Conservation (phyloP, 2,888 invertebrate genomes). For the Pollenia angustigena region DNA sequence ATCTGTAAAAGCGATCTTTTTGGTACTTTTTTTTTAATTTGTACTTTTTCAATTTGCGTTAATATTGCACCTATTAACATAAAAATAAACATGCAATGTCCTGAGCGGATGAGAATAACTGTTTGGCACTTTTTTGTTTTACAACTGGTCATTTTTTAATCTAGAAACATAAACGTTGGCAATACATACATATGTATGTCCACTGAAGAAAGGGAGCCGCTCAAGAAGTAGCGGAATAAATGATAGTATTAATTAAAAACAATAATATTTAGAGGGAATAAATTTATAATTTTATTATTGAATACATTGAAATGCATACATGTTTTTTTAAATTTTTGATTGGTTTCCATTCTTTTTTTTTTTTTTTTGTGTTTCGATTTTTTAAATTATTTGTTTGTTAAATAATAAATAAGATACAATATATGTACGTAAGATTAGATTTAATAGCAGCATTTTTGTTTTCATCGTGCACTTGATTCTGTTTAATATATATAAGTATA, state of each 20-base stretch:
- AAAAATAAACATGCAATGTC: no score
- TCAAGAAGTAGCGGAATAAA: no score
- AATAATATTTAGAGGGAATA: conserved; percentile 70
- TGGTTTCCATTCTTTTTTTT: conserved; percentile 60
- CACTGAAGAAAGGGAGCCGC: no score
- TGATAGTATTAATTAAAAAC: not conserved
- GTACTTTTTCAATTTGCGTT: no score
- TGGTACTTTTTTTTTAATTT: no score
- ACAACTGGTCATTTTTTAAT: no score
- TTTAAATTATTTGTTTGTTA: conserved; percentile 58
- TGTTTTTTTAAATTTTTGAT: conserved; percentile 78
- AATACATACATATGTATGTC: no score
- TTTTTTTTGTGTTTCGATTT: conserved; percentile 65
- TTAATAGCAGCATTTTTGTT: conserved; percentile 80
- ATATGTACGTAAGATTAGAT: conserved; percentile 79
- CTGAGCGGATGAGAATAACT: no score
- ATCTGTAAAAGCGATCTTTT: no score
- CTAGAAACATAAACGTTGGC: no score
- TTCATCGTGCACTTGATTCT: conserved; percentile 80
- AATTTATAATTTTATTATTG: conserved; percentile 80
- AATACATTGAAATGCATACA: conserved; percentile 83
- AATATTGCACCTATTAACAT: no score
- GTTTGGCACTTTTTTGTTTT: no score
- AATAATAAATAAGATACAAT: conserved; percentile 82
- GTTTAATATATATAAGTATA: conserved; percentile 71